These are phyloP conservation scores for Lasioglossum morio DNA, from an alignment of 2,888 invertebrate genomes.

Conservation along the genomic window DNA sequence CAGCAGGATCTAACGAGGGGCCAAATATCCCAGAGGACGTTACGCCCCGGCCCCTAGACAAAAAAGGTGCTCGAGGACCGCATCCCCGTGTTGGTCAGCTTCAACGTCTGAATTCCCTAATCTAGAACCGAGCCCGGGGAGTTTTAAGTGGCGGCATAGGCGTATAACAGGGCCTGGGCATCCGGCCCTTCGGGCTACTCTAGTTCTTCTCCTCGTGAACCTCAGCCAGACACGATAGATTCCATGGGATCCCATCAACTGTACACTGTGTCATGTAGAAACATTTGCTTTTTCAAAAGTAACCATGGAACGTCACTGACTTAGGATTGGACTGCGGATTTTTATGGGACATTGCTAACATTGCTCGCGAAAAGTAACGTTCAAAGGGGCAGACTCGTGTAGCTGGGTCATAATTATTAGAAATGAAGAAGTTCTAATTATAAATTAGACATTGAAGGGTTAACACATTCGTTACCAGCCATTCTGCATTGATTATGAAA, in stretches of 20 bases:
- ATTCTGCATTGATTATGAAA: too few relatives aligned
- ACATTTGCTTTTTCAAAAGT: not conserved
- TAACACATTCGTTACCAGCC: too few relatives aligned
- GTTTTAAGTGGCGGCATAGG: slow-evolving; percentile 79
- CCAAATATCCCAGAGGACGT: slow-evolving; percentile 62
- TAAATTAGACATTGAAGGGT: too few relatives aligned
- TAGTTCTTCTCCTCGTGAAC: slow-evolving; percentile 4
- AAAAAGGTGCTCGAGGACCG: slow-evolving; percentile 66
- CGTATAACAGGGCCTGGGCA: slow-evolving; percentile 75
- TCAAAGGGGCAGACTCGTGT: too few relatives aligned
- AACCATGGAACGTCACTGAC: not conserved
- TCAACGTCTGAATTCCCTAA: slow-evolving; percentile 57
- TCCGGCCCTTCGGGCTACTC: slow-evolving; percentile 81
- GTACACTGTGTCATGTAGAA: not conserved
- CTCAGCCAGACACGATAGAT: slow-evolving; percentile 20
- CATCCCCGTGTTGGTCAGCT: slow-evolving; percentile 47
- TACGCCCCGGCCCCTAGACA: slow-evolving; percentile 68
- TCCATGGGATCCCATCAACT: not conserved
- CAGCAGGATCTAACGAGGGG: slow-evolving; percentile 66
- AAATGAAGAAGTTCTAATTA: too few relatives aligned
- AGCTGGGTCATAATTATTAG: too few relatives aligned
- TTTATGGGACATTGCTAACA: too few relatives aligned
- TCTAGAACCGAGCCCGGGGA: slow-evolving; percentile 45
- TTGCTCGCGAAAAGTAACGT: too few relatives aligned
- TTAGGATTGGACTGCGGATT: too few relatives aligned